Evolutionary conservation across 2,888 invertebrate genomes (phyloP).

Genomic region (Nomada fabriciana): DNA sequence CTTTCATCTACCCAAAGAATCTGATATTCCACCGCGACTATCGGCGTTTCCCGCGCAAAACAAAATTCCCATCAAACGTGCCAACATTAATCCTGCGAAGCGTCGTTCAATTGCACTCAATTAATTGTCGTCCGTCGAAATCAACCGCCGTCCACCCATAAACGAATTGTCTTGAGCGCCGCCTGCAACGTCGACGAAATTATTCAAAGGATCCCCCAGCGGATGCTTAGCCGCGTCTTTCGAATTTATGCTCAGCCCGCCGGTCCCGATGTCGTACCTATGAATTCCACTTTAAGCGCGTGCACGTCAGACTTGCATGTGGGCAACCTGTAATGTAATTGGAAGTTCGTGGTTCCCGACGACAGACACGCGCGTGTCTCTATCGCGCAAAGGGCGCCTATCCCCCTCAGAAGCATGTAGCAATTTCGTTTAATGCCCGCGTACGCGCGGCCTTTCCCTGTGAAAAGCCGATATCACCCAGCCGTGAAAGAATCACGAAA

Average conservation of each 20-base stretch:
- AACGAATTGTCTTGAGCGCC: neutral
- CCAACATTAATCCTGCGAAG: neutral
- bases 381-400: slow-evolving; percentile 15
- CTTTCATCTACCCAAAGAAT: too few species aligned
- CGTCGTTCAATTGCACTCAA: neutral
- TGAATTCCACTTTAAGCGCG: slow-evolving; percentile 47
- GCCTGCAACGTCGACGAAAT: neutral
- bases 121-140: neutral
- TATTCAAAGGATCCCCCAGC: neutral
- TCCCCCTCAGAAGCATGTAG: slow-evolving; percentile 32
- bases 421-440: slow-evolving; percentile 65
- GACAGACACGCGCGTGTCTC: slow-evolving; percentile 46
- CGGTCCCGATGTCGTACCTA: slow-evolving; percentile 15
- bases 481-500: slow-evolving; percentile 65
- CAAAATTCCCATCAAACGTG: neutral
- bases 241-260: slow-evolving; percentile 3
- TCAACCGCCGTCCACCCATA: neutral
- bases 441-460: slow-evolving; percentile 54
- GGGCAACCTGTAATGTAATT: slow-evolving; percentile 64
- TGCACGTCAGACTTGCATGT: slow-evolving; percentile 47
- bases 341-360: slow-evolving; percentile 53
- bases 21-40: too few species aligned
- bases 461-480: slow-evolving; percentile 71
- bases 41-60: neutral
- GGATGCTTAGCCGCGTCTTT: slow-evolving; percentile 10